phyloP scores from a whole-genome alignment of 1,140 invertebrate genomes.

The Agrypnia vestita region DNA sequence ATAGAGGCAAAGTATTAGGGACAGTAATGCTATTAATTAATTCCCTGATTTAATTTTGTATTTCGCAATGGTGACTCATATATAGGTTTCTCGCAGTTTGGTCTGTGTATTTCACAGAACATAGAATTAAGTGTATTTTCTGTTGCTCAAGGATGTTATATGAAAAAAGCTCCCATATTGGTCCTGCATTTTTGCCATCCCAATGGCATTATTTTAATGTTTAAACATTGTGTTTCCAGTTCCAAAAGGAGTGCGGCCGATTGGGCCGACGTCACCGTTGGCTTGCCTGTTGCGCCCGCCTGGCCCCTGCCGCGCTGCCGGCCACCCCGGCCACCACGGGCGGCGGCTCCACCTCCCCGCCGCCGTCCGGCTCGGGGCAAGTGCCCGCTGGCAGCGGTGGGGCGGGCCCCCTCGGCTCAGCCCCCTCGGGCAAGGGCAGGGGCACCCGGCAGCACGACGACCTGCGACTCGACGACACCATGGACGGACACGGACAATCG shows the following conservation, averaged over 20 bases:
- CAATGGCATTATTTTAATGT: neutral
- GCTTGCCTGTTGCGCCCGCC: slow-evolving; percentile 67
- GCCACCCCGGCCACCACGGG: slow-evolving; percentile 62
- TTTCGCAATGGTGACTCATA: too few relatives aligned
- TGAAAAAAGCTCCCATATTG: too few relatives aligned
- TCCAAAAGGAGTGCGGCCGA: slow-evolving; percentile 69
- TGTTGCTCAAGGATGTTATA: too few relatives aligned
- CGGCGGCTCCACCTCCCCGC: slow-evolving; percentile 58
- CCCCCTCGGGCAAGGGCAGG: slow-evolving; percentile 56
- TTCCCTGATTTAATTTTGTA: too few relatives aligned
- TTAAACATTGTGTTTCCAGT: slow-evolving; percentile 62
- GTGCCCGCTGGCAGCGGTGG: neutral
- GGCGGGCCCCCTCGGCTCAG: slow-evolving; percentile 53
- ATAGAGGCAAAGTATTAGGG: too few relatives aligned
- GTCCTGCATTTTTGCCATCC: too few relatives aligned
- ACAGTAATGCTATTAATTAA: too few relatives aligned
- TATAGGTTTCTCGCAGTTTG: too few relatives aligned
- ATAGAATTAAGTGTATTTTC: too few relatives aligned
- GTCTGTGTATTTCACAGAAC: too few relatives aligned
- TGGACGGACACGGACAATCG: slow-evolving; percentile 35
- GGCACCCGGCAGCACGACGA: slow-evolving; percentile 18
- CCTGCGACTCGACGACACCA: slow-evolving; percentile 7
- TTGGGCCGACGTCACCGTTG: slow-evolving; percentile 66
- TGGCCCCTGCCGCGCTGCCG: slow-evolving; percentile 57
- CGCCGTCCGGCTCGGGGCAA: slow-evolving; percentile 57